Evolutionary conservation across 1,140 invertebrate genomes (phyloP).

Genomic region (Drosophila setifemur): DNA sequence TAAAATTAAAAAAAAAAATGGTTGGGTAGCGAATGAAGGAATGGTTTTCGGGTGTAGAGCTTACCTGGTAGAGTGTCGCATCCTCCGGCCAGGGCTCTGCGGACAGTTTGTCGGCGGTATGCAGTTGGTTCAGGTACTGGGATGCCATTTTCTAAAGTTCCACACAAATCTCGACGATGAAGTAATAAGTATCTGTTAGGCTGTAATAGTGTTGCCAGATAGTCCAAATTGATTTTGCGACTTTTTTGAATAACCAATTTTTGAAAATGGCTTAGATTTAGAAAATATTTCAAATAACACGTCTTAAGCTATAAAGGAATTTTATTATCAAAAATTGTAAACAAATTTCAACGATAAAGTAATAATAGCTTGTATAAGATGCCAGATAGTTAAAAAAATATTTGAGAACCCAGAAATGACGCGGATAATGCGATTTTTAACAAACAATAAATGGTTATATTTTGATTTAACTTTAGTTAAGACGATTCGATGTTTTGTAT

Average conservation of each 20-base stretch:
- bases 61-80: constrained; percentile 90
- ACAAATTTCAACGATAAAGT: no score
- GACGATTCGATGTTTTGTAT: no score
- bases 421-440: no score
- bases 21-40: constrained; percentile 47
- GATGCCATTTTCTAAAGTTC: constrained; percentile 57
- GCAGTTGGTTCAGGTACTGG: constrained; percentile 60
- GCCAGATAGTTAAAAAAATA: no score
- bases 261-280: no score
- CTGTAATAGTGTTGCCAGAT: not conserved
- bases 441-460: not conserved
- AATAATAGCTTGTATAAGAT: no score
- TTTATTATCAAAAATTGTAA: no score
- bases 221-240: no score
- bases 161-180: constrained; percentile 45
- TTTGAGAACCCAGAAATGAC: no score
- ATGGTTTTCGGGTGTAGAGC: constrained; percentile 49
- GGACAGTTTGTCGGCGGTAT: constrained; percentile 77
- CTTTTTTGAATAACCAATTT: not conserved
- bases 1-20: not conserved
- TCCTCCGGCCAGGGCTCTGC: constrained; percentile 93
- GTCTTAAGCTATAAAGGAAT: no score
- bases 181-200: constrained; percentile 72
- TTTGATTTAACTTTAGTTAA: no score
- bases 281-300: not conserved